Base-by-base conservation (phyloP, 2,113 vertebrate genomes). In the Notechis scutatus region DNA sequence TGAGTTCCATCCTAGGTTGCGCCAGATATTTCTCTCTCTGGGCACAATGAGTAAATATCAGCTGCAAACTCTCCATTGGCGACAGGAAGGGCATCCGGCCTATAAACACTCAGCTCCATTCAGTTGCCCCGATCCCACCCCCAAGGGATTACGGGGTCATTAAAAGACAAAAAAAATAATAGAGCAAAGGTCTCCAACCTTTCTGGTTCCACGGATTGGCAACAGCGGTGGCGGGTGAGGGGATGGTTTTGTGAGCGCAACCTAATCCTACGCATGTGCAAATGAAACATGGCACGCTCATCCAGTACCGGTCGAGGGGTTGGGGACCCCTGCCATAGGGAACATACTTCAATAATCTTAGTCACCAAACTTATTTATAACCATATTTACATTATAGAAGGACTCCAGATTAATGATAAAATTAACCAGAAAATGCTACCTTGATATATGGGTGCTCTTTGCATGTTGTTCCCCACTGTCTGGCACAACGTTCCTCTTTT, bases 361-460 rank as follows among this genome's bases (percentile, higher is more conserved):
- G 52, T 59, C 57, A 91, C 45, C 3, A 92, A 47, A 64, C 34
- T 39, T 87, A 81, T 29, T 39, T 56, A 90, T 89, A 93, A n/a
- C 1, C 9, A 15, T 74, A 26, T 0, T 0, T 87, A 61, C 0
- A 92, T 11, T 47, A 89, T 0, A 42, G 88, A 9, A 52, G 9
- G 9, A 26, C 52, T 34, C 55, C 85, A 59, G 86, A 81, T 21
- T 39, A 81, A 81, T 39, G 18, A 81, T 52, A 88, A 5, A 52
- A 42, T 54, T 15, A 47, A 8, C 57, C 90, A 93, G 90, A 59
- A 92, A 55, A 59, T 23, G 93, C 93, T 90, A 99, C 99, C 99
- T 99, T 99, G 95, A 99, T 99, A 95, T 99, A 99, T 0, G 99
- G 99, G 94, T 99, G 99, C 18, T 98, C 98, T 95, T 98, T 99